A percentile compares a stretch with the other conserved stretches of the same genome.
These are phyloP conservation scores for Myotis brandtii DNA, from an alignment of 2,113 vertebrate genomes.

Conservation along the genomic window DNA sequence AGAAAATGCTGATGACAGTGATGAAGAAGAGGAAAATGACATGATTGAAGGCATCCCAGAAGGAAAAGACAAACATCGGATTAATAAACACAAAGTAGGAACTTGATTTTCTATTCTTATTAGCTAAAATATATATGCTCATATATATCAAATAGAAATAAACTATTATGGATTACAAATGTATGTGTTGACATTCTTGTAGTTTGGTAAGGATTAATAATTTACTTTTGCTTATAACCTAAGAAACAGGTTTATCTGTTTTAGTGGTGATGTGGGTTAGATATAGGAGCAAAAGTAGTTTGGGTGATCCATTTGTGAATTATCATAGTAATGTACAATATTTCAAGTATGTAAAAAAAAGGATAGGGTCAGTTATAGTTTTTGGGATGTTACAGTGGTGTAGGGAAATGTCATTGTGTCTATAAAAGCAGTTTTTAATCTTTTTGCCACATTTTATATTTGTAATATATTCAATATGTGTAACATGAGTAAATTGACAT, in stretches of 20 bases:
- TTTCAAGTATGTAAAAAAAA: background rate
- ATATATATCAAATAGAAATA: constrained; percentile 32
- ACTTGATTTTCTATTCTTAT: constrained; percentile 18
- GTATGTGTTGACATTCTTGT: background rate
- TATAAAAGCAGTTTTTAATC: background rate
- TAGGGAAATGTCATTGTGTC: background rate
- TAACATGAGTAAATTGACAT: background rate
- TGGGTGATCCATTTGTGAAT: background rate
- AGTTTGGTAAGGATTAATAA: constrained; percentile 15
- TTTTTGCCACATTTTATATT: background rate
- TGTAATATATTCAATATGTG: background rate
- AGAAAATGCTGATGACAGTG: constrained; percentile 98
- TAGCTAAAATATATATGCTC: background rate
- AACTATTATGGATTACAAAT: background rate
- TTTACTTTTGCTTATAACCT: constrained; percentile 13
- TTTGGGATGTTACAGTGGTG: background rate
- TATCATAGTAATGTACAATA: background rate
- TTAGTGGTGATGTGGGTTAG: background rate
- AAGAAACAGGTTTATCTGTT: constrained; percentile 30
- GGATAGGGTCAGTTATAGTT: background rate
- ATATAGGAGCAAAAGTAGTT: background rate
- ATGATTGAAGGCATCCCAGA: constrained; percentile 95
- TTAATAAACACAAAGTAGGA: constrained; percentile 96
- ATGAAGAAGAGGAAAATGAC: constrained; percentile 97
- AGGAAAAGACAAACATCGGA: constrained; percentile 92